These are phyloP conservation scores for Lissonota sp. DNA, from an alignment of 2,888 invertebrate species.

Conservation along the genomic window DNA sequence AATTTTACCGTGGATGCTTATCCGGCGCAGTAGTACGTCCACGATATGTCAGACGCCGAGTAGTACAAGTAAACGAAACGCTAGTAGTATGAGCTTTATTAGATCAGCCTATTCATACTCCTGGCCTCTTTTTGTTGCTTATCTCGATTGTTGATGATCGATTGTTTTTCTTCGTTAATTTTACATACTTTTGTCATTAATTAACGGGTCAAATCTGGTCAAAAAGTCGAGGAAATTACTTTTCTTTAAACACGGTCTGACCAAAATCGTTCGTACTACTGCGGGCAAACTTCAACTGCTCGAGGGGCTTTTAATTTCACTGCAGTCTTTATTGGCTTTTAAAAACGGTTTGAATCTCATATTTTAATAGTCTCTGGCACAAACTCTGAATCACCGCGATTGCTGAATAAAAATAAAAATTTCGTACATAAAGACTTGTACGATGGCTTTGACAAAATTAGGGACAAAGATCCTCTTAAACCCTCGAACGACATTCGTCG, in stretches of 20 bases:
- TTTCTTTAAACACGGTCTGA: not conserved
- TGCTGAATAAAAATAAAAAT: not conserved
- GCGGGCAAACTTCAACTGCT: not conserved
- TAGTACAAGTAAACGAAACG: not conserved
- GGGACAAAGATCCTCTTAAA: conserved; percentile 11
- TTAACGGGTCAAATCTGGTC: no score
- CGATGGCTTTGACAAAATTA: not conserved
- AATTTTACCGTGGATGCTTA: not conserved
- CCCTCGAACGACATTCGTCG: conserved; percentile 18
- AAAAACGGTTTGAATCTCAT: not conserved
- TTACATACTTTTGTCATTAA: no score
- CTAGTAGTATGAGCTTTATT: conserved; percentile 1
- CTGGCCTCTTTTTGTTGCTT: no score
- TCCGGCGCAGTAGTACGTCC: not conserved
- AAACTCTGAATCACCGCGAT: not conserved
- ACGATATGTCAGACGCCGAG: not conserved
- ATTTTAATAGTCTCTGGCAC: no score
- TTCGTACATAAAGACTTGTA: not conserved
- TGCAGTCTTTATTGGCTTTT: not conserved
- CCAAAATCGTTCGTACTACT: conserved; percentile 9
- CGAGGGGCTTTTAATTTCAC: not conserved
- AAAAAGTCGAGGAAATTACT: no score
- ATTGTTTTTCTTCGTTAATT: no score
- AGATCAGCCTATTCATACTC: not conserved
- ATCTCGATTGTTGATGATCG: no score